Conservation (phyloP, 2,888 invertebrate genomes). For the Idaea aversata region DNA sequence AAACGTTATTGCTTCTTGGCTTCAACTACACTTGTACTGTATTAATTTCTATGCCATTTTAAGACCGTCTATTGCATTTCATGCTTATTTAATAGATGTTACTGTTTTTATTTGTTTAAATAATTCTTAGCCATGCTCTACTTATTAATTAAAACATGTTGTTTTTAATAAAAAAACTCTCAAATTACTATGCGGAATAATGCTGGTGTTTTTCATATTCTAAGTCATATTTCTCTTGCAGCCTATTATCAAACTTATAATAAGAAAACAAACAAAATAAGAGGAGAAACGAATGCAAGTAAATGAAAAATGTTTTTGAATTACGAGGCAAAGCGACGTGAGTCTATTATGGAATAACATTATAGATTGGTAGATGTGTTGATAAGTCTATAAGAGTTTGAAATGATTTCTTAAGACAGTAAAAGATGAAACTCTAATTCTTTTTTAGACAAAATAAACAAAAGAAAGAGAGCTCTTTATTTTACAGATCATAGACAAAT, state of each 20-base stretch:
- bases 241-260: background rate
- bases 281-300: constrained; percentile 64
- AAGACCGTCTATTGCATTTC: constrained; percentile 17
- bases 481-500: no score
- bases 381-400: constrained; percentile 59
- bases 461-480: no score
- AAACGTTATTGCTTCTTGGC: constrained; percentile 73
- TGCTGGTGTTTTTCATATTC: background rate
- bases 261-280: constrained; percentile 52
- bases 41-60: constrained; percentile 59
- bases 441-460: no score
- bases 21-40: constrained; percentile 67
- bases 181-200: no score
- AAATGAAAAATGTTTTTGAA: constrained; percentile 70
- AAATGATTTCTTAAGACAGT: constrained; percentile 42
- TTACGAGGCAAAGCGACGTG: constrained; percentile 42
- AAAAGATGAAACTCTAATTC: background rate
- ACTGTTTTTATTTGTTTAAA: constrained; percentile 37
- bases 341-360: constrained; percentile 54
- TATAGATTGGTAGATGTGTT: constrained; percentile 70
- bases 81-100: background rate
- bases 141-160: no score
- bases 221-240: background rate
- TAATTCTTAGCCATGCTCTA: no score
- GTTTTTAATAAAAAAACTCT: no score